Base-by-base conservation (phyloP, 2,888 invertebrate genomes). In the Anoncus sp. region DNA sequence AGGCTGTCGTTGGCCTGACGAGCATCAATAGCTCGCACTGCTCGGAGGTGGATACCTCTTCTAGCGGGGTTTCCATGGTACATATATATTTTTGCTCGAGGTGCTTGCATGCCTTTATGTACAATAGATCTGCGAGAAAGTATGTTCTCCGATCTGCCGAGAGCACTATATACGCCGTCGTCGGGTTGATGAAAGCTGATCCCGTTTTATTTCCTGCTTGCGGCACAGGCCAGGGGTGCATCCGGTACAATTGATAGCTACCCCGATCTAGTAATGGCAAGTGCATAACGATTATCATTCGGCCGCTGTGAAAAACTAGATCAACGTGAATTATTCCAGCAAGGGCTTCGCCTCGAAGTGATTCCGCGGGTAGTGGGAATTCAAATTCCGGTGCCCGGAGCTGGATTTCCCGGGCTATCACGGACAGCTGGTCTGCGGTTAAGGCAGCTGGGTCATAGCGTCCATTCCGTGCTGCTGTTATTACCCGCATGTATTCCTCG, bases 251-350 rank as follows among this genome's bases (percentile, higher is more conserved):
- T 1, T 51, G n/a, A 10, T 59, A 69, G 0, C 0, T 3, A 3
- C 1, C 16, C 0, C 57, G 20, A 22, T 49, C 57, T 4, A 69
- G 49, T 4, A 45, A 22, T 1, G 69, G 59, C 1, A 47, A 12
- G 18, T 69, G 69, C 10, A 59, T n/a, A 4, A 38, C 1, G 12
- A 57, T 47, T 3, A 69, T n/a, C 1, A 69, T 10, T 35, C 69
- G 12, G 10, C 49, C n/a, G n/a, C n/a, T n/a, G n/a, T n/a, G n/a
- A n/a, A n/a, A n/a, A n/a, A 65, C 55, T 10, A 43, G 40, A 18
- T 66, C 43, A 7, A 22, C 40, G 9, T 31, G 14, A 1, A 31
- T 22, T 14, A 65, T 12, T 9, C 51, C 3, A 20, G 20, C 65
- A 6, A 65, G 20, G 2, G 22, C 3, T 24, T 65, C 38, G 0